Evolutionary conservation across 1,140 invertebrate species (phyloP).

Genomic region (Pogonomyrmex barbatus): DNA sequence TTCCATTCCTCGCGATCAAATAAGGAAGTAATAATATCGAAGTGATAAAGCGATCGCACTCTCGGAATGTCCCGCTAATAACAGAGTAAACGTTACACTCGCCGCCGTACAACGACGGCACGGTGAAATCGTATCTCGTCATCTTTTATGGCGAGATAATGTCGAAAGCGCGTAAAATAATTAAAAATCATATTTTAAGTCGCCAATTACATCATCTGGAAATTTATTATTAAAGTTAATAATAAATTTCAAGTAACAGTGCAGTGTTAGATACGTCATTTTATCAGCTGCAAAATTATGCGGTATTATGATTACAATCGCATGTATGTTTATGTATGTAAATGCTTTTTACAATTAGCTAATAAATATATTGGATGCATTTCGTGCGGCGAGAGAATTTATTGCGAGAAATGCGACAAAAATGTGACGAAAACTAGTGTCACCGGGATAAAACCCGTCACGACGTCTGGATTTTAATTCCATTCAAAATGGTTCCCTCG

Average conservation of each 20-base stretch:
- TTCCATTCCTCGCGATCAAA: conserved; percentile 22
- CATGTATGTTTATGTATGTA: background rate
- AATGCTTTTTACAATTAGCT: background rate
- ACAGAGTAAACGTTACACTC: background rate
- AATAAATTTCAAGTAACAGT: background rate
- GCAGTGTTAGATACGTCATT: background rate
- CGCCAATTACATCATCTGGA: background rate
- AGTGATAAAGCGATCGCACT: conserved; percentile 41
- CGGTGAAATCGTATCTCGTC: conserved; percentile 14
- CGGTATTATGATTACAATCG: background rate
- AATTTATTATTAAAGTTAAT: background rate
- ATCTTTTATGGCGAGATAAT: conserved; percentile 13
- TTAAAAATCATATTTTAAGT: background rate
- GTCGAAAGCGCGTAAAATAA: background rate
- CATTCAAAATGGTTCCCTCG: background rate
- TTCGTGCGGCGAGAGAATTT: background rate
- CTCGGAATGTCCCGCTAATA: conserved; percentile 26
- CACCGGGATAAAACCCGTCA: background rate
- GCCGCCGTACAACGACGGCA: background rate
- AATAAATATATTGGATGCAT: conserved; percentile 3
- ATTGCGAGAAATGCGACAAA: background rate
- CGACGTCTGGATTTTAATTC: conserved; percentile 3
- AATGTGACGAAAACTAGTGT: background rate
- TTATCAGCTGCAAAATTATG: conserved; percentile 4
- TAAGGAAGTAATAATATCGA: conserved; percentile 49